phyloP scores from a whole-genome alignment of 2,113 vertebrate genomes.

The Opisthocomus hoazin region DNA sequence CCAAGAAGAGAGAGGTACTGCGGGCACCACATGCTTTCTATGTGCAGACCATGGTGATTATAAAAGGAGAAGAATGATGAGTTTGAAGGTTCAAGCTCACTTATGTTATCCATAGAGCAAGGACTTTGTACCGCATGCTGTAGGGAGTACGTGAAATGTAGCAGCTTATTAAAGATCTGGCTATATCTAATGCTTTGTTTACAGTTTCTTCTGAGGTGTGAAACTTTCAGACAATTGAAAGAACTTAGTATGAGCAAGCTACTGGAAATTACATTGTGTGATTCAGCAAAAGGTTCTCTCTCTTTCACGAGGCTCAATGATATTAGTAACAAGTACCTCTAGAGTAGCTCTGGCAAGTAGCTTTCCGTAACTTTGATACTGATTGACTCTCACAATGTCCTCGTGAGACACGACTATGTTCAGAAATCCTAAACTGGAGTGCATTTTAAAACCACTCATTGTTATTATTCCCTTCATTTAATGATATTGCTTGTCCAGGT shows the following conservation, averaged over 20 bases:
- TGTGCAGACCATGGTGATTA: background rate
- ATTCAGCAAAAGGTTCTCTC: background rate
- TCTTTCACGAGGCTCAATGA: background rate
- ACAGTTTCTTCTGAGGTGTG: background rate
- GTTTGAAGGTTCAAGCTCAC: background rate
- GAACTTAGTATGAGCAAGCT: background rate
- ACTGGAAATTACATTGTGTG: background rate
- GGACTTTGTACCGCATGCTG: background rate
- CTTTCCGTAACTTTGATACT: background rate
- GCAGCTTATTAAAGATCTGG: background rate
- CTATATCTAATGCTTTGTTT: background rate
- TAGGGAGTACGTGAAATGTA: background rate
- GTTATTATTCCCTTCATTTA: background rate
- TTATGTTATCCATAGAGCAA: background rate
- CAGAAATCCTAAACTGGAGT: background rate
- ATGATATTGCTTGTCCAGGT: background rate
- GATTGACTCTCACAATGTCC: background rate
- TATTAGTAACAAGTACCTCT: background rate
- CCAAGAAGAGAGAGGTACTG: slow-evolving; percentile 84
- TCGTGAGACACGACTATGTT: background rate
- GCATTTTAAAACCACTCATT: background rate
- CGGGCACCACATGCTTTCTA: background rate
- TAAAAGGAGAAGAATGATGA: background rate
- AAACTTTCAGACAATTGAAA: background rate
- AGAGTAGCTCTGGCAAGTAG: background rate